These are phyloP conservation scores for Thecocarcelia acutangulata DNA, from an alignment of 2,888 invertebrate genomes.

Conservation along the genomic window DNA sequence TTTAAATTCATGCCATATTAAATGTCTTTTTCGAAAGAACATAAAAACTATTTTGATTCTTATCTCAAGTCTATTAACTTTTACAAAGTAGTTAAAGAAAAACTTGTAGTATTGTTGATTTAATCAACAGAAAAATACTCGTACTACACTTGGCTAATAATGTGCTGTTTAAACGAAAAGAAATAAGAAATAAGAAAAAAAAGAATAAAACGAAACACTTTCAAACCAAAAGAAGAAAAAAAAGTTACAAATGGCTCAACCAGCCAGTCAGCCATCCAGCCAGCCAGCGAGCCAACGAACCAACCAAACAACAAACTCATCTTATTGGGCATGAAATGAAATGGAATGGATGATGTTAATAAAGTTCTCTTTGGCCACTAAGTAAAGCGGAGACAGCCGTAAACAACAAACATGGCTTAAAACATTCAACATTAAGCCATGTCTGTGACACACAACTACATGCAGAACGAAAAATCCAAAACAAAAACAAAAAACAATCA, in stretches of 20 bases:
- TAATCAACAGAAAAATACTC: slow-evolving; percentile 56
- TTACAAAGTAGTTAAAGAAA: slow-evolving; percentile 63
- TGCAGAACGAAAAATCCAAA: slow-evolving; percentile 23
- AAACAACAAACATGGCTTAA: slow-evolving; percentile 71
- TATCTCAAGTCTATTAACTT: slow-evolving; percentile 63
- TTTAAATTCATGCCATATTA: slow-evolving; percentile 39
- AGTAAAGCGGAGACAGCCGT: slow-evolving; percentile 70
- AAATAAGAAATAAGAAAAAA: slow-evolving; percentile 3
- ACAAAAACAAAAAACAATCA: slow-evolving; percentile 12
- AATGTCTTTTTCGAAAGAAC: slow-evolving; percentile 38
- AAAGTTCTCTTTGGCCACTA: slow-evolving; percentile 70
- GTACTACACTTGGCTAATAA: slow-evolving; percentile 50
- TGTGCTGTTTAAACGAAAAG: background rate
- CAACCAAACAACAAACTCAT: slow-evolving; percentile 45
- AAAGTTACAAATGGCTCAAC: too few relatives aligned
- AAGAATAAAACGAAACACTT: background rate
- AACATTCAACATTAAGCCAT: slow-evolving; percentile 69
- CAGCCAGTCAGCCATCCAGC: slow-evolving; percentile 5
- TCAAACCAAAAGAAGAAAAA: slow-evolving; percentile 19
- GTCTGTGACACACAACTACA: slow-evolving; percentile 64
- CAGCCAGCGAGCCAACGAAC: background rate
- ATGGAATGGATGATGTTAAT: slow-evolving; percentile 65
- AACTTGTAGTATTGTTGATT: slow-evolving; percentile 63
- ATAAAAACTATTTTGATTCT: slow-evolving; percentile 51
- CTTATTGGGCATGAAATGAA: slow-evolving; percentile 51